These are phyloP conservation scores for Eupelmus urozonus DNA, from an alignment of 2,888 invertebrate genomes.

Conservation along the genomic window DNA sequence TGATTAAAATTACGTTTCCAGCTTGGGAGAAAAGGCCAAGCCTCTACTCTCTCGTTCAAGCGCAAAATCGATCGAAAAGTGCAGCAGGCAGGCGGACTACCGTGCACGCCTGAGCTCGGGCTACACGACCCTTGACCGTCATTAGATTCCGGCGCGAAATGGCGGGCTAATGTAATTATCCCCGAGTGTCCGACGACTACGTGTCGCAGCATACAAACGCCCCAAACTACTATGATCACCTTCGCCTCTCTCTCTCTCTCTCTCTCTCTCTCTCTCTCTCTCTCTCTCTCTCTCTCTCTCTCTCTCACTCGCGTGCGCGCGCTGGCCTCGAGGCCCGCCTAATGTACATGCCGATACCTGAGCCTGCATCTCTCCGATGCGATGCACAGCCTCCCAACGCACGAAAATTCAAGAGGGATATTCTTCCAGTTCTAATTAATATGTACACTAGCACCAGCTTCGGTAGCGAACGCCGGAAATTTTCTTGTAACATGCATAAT, in stretches of 20 bases:
- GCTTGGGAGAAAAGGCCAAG: constrained; percentile 11
- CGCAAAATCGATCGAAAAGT: background rate
- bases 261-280: background rate
- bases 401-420: constrained; percentile 37
- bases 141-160: constrained; percentile 61
- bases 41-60: too few species aligned
- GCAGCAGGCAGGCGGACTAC: background rate
- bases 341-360: background rate
- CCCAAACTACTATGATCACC: background rate
- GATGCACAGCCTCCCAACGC: background rate
- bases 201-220: constrained; percentile 69
- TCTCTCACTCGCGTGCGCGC: background rate
- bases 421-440: constrained; percentile 40
- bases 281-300: background rate
- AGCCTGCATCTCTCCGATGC: background rate
- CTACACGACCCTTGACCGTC: constrained; percentile 53
- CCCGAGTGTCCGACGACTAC: constrained; percentile 69
- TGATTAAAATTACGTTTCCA: constrained; percentile 24
- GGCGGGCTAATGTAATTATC: constrained; percentile 71
- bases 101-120: background rate
- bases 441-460: too few species aligned
- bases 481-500: constrained; percentile 22
- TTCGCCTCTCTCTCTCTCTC: background rate
- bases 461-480: background rate
- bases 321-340: background rate